A percentile compares a stretch with the other conserved stretches of the same genome.
Conservation (phyloP, 2,888 invertebrate genomes). For the Dysmachus trigonus region DNA sequence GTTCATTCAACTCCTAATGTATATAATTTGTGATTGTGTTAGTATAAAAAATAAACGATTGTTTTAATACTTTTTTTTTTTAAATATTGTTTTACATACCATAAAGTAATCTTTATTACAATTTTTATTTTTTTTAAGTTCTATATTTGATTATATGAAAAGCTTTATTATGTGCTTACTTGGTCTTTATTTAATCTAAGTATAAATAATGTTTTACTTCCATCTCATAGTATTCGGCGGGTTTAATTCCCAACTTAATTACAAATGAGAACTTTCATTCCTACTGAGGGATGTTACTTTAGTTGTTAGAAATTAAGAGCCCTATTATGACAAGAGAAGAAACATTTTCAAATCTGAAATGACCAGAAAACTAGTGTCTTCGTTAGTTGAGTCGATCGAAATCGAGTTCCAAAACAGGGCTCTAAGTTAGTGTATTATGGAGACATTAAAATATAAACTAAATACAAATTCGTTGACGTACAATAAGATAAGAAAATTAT, state of each 20-base stretch:
- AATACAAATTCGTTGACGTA: too few species aligned
- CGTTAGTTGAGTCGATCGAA: too few species aligned
- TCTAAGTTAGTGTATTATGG: too few species aligned
- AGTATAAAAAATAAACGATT: not conserved
- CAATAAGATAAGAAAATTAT: too few species aligned
- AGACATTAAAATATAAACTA: too few species aligned
- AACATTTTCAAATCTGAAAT: too few species aligned
- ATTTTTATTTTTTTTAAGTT: not conserved
- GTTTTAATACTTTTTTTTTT: conserved; percentile 2
- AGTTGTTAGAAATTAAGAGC: not conserved
- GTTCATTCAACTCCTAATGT: not conserved
- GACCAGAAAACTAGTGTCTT: too few species aligned
- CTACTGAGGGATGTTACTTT: not conserved
- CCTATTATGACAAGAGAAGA: too few species aligned
- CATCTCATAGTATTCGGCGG: not conserved
- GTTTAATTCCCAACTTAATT: not conserved
- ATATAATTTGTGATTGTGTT: not conserved
- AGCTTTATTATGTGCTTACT: not conserved
- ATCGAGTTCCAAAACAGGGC: too few species aligned
- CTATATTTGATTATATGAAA: not conserved
- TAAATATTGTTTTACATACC: not conserved
- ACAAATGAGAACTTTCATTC: not conserved
- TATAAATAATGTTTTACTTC: not conserved
- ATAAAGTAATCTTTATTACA: not conserved
- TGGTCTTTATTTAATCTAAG: not conserved